Evolutionary conservation across 2,113 vertebrate genomes (phyloP).

Genomic region (Solea solea): DNA sequence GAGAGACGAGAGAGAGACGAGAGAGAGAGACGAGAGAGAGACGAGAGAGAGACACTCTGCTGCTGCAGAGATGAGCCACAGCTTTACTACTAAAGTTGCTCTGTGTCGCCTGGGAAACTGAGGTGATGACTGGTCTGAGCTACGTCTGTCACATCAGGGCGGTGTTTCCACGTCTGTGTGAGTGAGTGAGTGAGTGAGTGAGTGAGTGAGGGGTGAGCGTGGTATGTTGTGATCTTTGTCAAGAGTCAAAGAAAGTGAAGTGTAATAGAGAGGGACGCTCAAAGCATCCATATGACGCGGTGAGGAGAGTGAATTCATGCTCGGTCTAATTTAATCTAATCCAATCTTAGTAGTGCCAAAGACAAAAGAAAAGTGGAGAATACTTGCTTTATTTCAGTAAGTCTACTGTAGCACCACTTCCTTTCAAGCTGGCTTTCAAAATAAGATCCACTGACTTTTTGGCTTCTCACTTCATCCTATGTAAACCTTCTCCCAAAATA

Average conservation of each 20-base stretch:
- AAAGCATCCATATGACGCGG: too few species aligned
- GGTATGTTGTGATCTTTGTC: not conserved
- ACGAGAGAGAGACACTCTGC: slow-evolving; percentile 6
- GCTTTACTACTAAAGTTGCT: slow-evolving; percentile 39
- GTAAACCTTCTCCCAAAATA: too few species aligned
- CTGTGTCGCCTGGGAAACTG: slow-evolving; percentile 50
- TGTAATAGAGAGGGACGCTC: not conserved
- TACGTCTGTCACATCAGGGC: slow-evolving; percentile 26
- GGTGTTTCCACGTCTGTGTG: not conserved
- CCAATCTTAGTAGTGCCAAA: too few species aligned
- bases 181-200: slow-evolving; percentile 3
- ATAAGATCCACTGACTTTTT: too few species aligned
- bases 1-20: slow-evolving; percentile 2
- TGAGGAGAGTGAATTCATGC: too few species aligned
- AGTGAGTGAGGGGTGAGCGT: slow-evolving; percentile 15
- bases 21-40: slow-evolving; percentile 31
- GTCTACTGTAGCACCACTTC: too few species aligned
- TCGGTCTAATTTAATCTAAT: too few species aligned
- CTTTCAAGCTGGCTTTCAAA: too few species aligned
- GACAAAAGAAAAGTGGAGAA: too few species aligned
- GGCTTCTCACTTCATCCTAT: too few species aligned
- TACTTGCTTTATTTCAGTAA: too few species aligned
- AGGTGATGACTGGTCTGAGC: slow-evolving; percentile 57
- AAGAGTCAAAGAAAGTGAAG: slow-evolving; percentile 1
- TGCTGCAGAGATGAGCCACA: slow-evolving; percentile 75